Evolutionary conservation across 2,888 invertebrate species (phyloP), one percentile per base, ranked within the genome.

Genomic region (Harmothoe impar): DNA sequence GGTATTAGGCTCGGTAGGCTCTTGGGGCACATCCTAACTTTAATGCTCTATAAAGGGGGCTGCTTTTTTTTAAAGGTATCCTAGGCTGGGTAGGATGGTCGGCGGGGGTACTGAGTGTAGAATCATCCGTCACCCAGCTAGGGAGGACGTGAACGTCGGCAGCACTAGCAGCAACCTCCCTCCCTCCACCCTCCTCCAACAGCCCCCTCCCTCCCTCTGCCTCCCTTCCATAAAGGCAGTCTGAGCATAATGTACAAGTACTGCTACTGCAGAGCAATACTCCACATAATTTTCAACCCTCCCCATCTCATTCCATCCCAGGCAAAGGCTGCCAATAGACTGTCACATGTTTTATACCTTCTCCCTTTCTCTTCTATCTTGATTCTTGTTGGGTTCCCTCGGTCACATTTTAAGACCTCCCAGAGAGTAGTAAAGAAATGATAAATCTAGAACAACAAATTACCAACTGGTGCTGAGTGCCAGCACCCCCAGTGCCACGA

Each of bases 171-270:
- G 43, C 43, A 43, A 43, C 43, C 43, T 43, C 43, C 43, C 43
- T 43, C 43, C 43, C 43, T 43, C 3, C 43, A 3, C 43, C 10
- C 43, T 10, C 10, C 43, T 43, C 0, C 3, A 17, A 77, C 29
- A 1, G 5, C 77, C 29, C 77, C 31, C 29, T 17, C 77, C 5
- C 77, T 25, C 15, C 31, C 77, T 17, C 62, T n/a, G 62, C 62
- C 72, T n/a, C 72, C 25, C 43, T 43, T 43, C 43, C 43, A 43
- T 43, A 43, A 43, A 43, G 43, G 72, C 72, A n/a, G 72, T 72
- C 72, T 72, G 72, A n/a, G 72, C 72, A 72, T 72, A 29, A 72
- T 72, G 72, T 25, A 72, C 72, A 72, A 72, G 31, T 72, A 12
- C 72, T 62, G 43, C 43, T 20, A 62, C 62, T n/a, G 72, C 72